Percentiles rank a stretch among this genome's conserved stretches.
Conservation (phyloP, 2,113 vertebrate species). For the Antidorcas marsupialis region DNA sequence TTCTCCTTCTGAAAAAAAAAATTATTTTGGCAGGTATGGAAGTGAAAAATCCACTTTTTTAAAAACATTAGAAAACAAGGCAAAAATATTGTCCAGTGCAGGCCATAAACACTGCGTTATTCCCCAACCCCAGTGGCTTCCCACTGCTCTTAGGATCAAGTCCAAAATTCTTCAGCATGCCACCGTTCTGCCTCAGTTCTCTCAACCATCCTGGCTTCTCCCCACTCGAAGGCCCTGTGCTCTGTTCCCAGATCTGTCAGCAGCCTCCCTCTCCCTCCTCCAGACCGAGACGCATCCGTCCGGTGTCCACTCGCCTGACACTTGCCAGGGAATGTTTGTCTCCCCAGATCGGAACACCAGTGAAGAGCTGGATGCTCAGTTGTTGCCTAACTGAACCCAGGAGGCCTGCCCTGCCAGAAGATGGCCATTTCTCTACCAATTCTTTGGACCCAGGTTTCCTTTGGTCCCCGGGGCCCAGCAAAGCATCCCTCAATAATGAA, state of each 20-base stretch:
- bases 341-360: neutral
- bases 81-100: neutral
- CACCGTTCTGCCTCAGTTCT: neutral
- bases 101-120: neutral
- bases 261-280: neutral
- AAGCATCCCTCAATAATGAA: neutral
- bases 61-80: neutral
- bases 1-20: constrained; percentile 35
- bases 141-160: constrained; percentile 5
- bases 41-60: neutral
- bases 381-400: neutral
- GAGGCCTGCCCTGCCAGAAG: neutral
- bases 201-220: neutral
- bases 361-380: neutral
- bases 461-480: neutral
- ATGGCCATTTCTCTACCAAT: neutral
- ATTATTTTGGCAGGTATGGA: neutral
- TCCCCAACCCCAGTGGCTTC: neutral
- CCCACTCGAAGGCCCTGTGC: neutral
- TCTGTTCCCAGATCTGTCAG: neutral
- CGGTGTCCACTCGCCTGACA: neutral
- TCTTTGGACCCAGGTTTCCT: neutral
- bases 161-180: neutral
- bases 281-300: neutral
- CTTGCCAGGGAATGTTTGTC: neutral